phyloP scores from a whole-genome alignment of 2,113 vertebrate genomes.

The Ophiodon elongatus region DNA sequence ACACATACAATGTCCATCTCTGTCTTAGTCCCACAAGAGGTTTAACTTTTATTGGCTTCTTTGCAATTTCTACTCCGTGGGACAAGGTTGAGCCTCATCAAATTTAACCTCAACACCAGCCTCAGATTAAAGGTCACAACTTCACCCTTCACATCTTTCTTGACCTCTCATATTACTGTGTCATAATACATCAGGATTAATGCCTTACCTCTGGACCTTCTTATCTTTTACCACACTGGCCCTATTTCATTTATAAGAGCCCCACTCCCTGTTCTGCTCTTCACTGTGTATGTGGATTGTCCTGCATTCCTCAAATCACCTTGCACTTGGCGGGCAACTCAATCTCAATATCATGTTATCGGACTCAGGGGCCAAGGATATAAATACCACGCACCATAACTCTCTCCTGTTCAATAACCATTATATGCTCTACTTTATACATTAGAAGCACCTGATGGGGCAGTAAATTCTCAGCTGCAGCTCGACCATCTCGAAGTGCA shows the following conservation, averaged over 20 bases:
- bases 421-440: slow-evolving; percentile 84
- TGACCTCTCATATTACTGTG: slow-evolving; percentile 74
- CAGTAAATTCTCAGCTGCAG: slow-evolving; percentile 82
- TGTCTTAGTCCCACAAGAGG: slow-evolving; percentile 35
- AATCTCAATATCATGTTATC: slow-evolving; percentile 82
- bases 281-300: slow-evolving; percentile 55
- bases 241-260: slow-evolving; percentile 69
- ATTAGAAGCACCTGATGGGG: slow-evolving; percentile 84
- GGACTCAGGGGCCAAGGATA: slow-evolving; percentile 80
- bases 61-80: slow-evolving; percentile 47
- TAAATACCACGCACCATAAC: slow-evolving; percentile 82
- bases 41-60: slow-evolving; percentile 71
- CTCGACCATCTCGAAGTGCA: slow-evolving; percentile 64
- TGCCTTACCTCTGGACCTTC: slow-evolving; percentile 57
- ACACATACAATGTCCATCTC: slow-evolving; percentile 16
- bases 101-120: slow-evolving; percentile 66
- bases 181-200: slow-evolving; percentile 77
- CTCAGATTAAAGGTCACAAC: slow-evolving; percentile 69
- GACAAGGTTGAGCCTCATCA: slow-evolving; percentile 70
- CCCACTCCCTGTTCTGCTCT: slow-evolving; percentile 43
- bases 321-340: slow-evolving; percentile 71
- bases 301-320: slow-evolving; percentile 72
- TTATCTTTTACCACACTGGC: slow-evolving; percentile 64
- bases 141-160: slow-evolving; percentile 68
- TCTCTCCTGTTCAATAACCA: slow-evolving; percentile 85